Base-by-base conservation (phyloP, 2,797 vertebrate genomes). In the Caiman crocodilus region DNA sequence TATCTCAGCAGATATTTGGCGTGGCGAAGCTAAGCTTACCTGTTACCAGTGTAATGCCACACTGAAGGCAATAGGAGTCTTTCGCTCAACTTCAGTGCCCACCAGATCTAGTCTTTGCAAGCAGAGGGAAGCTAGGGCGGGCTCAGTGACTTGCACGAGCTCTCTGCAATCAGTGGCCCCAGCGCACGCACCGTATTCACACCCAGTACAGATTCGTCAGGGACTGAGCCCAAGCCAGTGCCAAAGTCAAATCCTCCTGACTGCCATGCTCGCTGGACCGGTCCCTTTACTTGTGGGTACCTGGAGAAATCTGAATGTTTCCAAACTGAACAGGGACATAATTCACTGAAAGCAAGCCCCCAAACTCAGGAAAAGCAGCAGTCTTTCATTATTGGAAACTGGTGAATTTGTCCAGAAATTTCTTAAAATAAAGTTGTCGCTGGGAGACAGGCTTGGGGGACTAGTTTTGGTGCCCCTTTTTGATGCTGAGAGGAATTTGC, bases 401-500 rank as follows among this genome's bases (percentile, higher is more conserved):
- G 25, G 4, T 9, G 50, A 14, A 50, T 23, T 50, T 73, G 35
- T 23, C 95, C 95, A 96, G 95, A 90, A 96, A 96, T 73, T 90
- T 95, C 20, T 60, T 90, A 56, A 89, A 75, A 10, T 2, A 42
- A 0, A 1, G 92, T 76, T 79, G 30, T 14, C 95, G 93, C 89
- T 6, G 92, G 94, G 94, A 95, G 87, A 5, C 65, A 67, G 88
- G 8, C 42, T 58, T 30, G 85, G 85, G 90, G 79, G 25, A 94
- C 73, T 65, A 10, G 30, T 30, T 69, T 15, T 18, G 2, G 85
- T 93, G 94, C 94, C 90, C 32, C 82, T 91, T 87, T 87, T 87
- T 92, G 94, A 89, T 88, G 42, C 3, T 4, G 59, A 94, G 76
- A 56, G 25, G 88, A 95, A 87, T 90, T 95, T 76, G 88, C 30